A percentile compares a stretch with the other conserved stretches of the same genome.
Evolutionary conservation across 2,113 vertebrate genomes (phyloP).

Genomic region (Balaeniceps rex): DNA sequence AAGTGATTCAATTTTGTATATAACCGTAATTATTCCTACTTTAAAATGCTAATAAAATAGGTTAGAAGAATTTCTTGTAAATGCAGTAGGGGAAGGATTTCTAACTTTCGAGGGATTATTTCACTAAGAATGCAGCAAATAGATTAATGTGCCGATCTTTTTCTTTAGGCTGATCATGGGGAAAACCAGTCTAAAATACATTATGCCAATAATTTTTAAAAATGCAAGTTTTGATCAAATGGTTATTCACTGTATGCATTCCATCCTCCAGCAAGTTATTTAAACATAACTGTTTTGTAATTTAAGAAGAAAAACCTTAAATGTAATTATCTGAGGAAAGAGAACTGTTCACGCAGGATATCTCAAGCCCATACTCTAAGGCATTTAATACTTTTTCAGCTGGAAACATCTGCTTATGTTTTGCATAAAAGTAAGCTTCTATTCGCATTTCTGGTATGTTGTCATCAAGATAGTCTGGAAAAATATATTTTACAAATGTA

Average conservation of each 20-base stretch:
- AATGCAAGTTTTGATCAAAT: background rate
- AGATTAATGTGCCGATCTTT: background rate
- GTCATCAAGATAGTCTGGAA: background rate
- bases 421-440: background rate
- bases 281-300: background rate
- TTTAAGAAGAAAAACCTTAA: conserved; percentile 20
- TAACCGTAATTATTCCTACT: background rate
- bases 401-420: background rate
- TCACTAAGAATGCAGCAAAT: background rate
- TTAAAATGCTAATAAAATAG: background rate
- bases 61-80: background rate
- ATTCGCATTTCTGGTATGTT: background rate
- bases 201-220: background rate
- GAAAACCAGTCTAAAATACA: conserved; percentile 4
- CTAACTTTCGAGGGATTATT: background rate
- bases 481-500: background rate
- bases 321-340: background rate
- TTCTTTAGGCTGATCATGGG: conserved; percentile 3
- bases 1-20: background rate
- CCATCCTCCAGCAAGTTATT: background rate
- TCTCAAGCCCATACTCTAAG: background rate
- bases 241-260: background rate
- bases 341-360: background rate
- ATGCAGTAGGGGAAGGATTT: background rate
- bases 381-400: background rate